Evolutionary conservation across 2,888 invertebrate genomes (phyloP), one percentile per base, ranked within the genome.

Genomic region (Athalia circularis): DNA sequence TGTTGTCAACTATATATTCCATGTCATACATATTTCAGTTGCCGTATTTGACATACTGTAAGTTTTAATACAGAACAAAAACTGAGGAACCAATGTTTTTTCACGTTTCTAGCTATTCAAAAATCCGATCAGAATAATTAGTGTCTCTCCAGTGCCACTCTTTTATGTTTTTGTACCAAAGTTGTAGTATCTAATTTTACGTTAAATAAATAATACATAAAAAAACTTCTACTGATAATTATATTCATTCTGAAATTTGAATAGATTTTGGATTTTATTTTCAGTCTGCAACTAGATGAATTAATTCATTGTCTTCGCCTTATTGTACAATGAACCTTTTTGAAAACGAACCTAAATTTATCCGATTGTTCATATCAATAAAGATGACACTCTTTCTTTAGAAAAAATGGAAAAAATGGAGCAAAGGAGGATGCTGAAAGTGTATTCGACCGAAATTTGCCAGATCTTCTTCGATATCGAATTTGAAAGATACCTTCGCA

Each of bases 161-260:
- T 87, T 87, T 88, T 87, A 87, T 86, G 87, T 87, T 87, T 91
- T 91, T 91, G 90, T 91, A 91, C 91, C 91, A 91, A 91, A 91
- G 91, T 90, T 90, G 90, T 90, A 90, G 88, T 89, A 86, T 90
- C 89, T 90, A 90, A 89, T 86, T 89, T 90, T 87, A 89, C 87
- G 90, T 90, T 90, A 84, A 89, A 87, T 88, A 88, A 89, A 90
- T 88, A 88, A 88, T 72, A 72, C 45, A 72, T 47, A 59, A 72
- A 72, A 72, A 50, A 72, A 13, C 43, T 29, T 59, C n/a, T 13
- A 3, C 47, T 3, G 8, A 59, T 59, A 3, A 59, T 72, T 0
- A 57, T 0, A 9, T n/a, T 3, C n/a, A 48, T 65, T 43, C 45
- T 45, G 8, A 43, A 9, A 45, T 43, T 43, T 2, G 2, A 29